Base-by-base conservation (phyloP, 2,888 invertebrate genomes). In the Drosophila merina region DNA sequence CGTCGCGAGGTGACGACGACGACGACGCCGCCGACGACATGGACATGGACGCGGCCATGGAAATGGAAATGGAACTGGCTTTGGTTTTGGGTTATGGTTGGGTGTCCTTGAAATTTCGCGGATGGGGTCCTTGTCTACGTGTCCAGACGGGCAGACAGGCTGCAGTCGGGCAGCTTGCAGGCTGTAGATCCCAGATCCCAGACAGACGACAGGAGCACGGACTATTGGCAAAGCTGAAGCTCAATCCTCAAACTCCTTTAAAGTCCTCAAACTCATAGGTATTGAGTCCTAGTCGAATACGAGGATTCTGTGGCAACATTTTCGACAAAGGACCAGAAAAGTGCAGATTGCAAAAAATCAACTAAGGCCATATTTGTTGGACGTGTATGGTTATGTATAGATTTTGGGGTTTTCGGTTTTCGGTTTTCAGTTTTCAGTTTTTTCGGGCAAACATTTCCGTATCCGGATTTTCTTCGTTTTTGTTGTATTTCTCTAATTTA, bases 331-430 rank as follows among this genome's bases (percentile, higher is more conserved):
- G 71, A 85, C 67, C 83, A 71, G 81, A 77, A 87, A 84, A 86
- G 75, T 84, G 84, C 87, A 84, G 84, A 84, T 86, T 84, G 84
- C 84, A 84, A 87, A 84, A 84, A 87, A 85, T 79, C 83, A 81
- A 85, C 73, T 77, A 81, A 73, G 72, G 77, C 77, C 74, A 74
- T 77, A 72, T 72, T 83, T 86, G 78, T 77, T 78, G 63, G 52
- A 49, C 51, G 63, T 67, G 66, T 58, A 56, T 55, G 10, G 20
- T 10, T 48, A 20, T 47, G 28, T 48, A 47, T 55, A 36, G 40
- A 40, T 57, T 12, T 57, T 14, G 38, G 36, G 44, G 14, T 48
- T 9, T 49, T n/a, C 36, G 33, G 44, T 40, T 30, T 49, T n/a
- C 36, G 33, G 44, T 40, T 30, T 40, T 20, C 20, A 20, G 20